These are phyloP conservation scores for Eueremaeus valkanovi DNA, from an alignment of 2,888 invertebrate species.

Conservation along the genomic window DNA sequence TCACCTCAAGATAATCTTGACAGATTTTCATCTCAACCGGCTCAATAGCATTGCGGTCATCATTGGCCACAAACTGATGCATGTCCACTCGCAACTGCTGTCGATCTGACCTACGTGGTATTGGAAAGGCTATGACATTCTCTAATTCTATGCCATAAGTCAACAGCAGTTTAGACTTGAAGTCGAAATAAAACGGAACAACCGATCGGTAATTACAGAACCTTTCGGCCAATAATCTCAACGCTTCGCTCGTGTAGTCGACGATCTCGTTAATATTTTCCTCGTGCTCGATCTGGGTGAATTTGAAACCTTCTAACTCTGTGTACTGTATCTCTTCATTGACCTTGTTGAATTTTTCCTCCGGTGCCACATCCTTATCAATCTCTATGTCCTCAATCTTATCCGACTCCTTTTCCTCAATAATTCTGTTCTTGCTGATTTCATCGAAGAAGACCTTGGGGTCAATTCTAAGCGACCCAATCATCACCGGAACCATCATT, in stretches of 20 bases:
- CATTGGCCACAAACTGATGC: constrained; percentile 28
- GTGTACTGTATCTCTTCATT: no score
- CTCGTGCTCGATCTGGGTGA: no score
- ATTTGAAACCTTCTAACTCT: no score
- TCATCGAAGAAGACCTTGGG: constrained; percentile 24
- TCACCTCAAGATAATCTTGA: constrained; percentile 41
- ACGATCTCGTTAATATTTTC: no score
- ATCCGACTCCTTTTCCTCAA: neutral
- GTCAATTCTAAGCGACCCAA: constrained; percentile 3
- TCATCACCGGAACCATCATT: constrained; percentile 34
- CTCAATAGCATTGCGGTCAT: neutral
- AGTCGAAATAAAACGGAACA: neutral
- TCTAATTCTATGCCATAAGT: constrained; percentile 18
- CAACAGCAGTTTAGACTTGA: neutral
- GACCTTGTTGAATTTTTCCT: no score
- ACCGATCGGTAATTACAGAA: neutral
- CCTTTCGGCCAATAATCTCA: neutral
- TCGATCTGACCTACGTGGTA: neutral
- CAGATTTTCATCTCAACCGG: neutral
- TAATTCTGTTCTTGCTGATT: neutral
- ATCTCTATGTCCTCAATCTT: neutral
- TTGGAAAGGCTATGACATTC: neutral
- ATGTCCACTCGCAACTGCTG: neutral
- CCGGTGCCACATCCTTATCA: constrained; percentile 2
- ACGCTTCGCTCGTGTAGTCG: no score